Evolutionary conservation across 2,888 invertebrate genomes (phyloP), one percentile per base, ranked within the genome.

Genomic region (Anodontia alba): DNA sequence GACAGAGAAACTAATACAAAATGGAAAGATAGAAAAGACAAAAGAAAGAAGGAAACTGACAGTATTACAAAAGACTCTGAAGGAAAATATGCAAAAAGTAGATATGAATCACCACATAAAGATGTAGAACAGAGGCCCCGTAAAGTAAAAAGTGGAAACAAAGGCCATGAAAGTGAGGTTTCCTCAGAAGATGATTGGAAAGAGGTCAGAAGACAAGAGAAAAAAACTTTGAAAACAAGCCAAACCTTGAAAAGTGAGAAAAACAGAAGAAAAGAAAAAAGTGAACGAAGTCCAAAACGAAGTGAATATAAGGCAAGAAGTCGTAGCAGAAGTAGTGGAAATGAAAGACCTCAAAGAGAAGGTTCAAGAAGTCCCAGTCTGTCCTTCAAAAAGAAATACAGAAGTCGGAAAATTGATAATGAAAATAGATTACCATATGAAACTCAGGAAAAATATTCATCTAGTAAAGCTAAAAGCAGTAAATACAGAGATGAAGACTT

Each of bases 1-100:
- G 69, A 51, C 12, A 67, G 23, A 26, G 75, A 74, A 26, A 33
- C n/a, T 0, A 74, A 43, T 66, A 46, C 29, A 1, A 43, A 23
- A 66, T 67, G 12, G 66, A 72, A 66, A 38, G 72, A 51, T 36
- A 38, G 66, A 51, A 76, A n/a, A 17, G 33, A 62, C 5, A 26
- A 62, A 33, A 29, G 29, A 1, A 31, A 20, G 33, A 62, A 7
- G 33, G 33, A 31, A 17, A 33, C 31, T 2, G 46, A 46, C 2
- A 46, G 54, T 33, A 62, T 33, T 33, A 3, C 1, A 33, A 62
- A 26, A n/a, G 26, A 62, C 5, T 29, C 5, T 1, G 62, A 33
- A 62, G 33, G 8, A 15, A 33, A 62, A 23, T 8, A 62, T 10
- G 2, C 33, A 62, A 62, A 20, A 33, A 57, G 29, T 29, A 20